These are phyloP conservation scores for Decapterus maruadsi DNA, from an alignment of 2,797 vertebrate species.

Conservation along the genomic window DNA sequence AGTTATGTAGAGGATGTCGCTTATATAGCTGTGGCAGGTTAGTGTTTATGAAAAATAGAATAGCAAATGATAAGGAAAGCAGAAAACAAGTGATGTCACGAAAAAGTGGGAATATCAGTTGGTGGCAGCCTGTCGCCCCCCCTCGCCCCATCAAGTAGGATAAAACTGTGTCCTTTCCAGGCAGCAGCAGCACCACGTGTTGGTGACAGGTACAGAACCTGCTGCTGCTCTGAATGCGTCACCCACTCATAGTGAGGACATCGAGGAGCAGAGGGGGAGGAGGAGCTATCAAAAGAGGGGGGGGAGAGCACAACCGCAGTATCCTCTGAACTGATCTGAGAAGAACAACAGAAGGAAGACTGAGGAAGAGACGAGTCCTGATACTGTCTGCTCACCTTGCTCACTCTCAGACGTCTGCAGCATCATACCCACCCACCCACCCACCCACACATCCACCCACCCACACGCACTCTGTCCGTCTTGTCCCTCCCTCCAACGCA, in stretches of 20 bases:
- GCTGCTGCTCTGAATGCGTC: constrained; percentile 72
- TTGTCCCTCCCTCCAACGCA: constrained; percentile 30
- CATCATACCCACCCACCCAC: neutral
- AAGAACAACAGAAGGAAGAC: constrained; percentile 24
- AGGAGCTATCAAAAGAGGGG: constrained; percentile 54
- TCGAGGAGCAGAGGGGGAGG: constrained; percentile 26
- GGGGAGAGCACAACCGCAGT: constrained; percentile 53
- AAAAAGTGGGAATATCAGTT: neutral
- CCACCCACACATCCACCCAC: constrained; percentile 4
- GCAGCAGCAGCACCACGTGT: constrained; percentile 60
- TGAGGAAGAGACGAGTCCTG: constrained; percentile 29
- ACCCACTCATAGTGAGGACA: constrained; percentile 52
- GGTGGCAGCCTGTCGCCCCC: constrained; percentile 17
- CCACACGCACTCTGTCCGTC: constrained; percentile 1
- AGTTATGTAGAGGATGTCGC: no score
- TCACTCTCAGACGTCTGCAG: constrained; percentile 29
- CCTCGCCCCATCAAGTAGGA: constrained; percentile 23
- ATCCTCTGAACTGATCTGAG: constrained; percentile 45
- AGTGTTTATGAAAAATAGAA: neutral
- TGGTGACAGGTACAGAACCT: constrained; percentile 75
- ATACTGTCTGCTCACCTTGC: constrained; percentile 37
- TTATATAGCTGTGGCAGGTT: neutral
- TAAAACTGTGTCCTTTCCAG: constrained; percentile 22
- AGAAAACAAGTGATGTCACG: neutral
- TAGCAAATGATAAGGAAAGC: neutral